Evolutionary conservation across 2,888 invertebrate species (phyloP).

Genomic region (Alsophila aescularia): DNA sequence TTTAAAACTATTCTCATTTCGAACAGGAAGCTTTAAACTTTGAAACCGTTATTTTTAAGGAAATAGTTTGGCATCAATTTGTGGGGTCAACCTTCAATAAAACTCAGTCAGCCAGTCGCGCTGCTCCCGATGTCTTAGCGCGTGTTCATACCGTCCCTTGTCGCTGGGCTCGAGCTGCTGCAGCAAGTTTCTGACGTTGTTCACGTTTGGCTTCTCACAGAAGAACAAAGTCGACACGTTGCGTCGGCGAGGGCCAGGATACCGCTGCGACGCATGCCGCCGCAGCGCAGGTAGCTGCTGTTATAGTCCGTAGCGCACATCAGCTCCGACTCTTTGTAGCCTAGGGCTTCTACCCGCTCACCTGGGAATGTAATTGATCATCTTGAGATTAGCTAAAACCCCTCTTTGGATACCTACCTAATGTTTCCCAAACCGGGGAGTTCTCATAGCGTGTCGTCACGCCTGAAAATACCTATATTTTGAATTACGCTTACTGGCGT

Average conservation of each 20-base stretch:
- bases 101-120: background rate
- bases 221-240: slow-evolving; percentile 53
- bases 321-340: slow-evolving; percentile 50
- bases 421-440: no score
- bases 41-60: no score
- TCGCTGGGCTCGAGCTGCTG: background rate
- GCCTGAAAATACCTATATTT: no score
- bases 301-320: slow-evolving; percentile 32
- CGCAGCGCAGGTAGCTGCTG: slow-evolving; percentile 42
- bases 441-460: no score
- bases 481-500: no score
- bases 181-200: background rate
- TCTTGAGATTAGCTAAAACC: no score
- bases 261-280: slow-evolving; percentile 53
- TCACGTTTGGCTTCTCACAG: slow-evolving; percentile 52
- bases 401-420: no score
- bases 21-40: no score
- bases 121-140: background rate
- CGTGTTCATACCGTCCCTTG: background rate
- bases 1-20: no score
- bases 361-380: slow-evolving; percentile 38
- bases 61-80: no score
- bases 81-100: background rate
- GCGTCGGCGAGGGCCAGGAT: slow-evolving; percentile 45
- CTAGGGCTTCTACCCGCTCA: slow-evolving; percentile 40